Evolutionary conservation across 2,797 vertebrate species (phyloP).

Genomic region (Tangara arthus): DNA sequence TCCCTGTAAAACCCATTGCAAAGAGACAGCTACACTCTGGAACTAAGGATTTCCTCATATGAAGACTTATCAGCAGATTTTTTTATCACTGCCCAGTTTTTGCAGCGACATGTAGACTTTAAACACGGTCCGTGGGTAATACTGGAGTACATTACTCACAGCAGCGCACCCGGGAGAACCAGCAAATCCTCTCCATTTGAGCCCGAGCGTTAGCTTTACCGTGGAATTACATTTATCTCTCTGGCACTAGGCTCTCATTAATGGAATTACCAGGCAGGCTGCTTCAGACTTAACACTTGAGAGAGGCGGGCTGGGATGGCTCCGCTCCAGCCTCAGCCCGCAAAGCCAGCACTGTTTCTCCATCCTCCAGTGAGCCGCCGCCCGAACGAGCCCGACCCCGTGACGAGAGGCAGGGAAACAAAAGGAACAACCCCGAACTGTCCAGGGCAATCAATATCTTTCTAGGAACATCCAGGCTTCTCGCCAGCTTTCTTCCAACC

Average conservation of each 20-base stretch:
- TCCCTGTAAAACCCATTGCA: background rate
- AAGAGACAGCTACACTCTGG: background rate
- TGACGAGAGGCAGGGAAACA: conserved; percentile 5
- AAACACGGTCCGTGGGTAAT: background rate
- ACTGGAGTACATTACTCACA: background rate
- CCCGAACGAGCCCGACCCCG: background rate
- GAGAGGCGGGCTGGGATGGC: background rate
- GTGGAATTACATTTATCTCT: conserved; percentile 24
- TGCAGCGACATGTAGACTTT: background rate
- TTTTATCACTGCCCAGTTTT: background rate
- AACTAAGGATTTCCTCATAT: background rate
- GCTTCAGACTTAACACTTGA: conserved; percentile 37
- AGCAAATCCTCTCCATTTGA: conserved; percentile 8
- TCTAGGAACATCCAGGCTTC: conserved; percentile 27
- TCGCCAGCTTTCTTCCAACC: background rate
- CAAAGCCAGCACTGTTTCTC: background rate
- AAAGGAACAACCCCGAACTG: conserved; percentile 17
- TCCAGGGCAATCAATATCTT: conserved; percentile 22
- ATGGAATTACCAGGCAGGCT: conserved; percentile 46
- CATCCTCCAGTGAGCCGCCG: background rate
- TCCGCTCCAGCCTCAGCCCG: background rate
- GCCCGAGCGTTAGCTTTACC: background rate
- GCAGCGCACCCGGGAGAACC: background rate
- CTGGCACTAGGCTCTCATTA: background rate
- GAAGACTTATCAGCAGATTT: background rate